These are phyloP conservation scores for Petrolisthes manimaculis DNA, from an alignment of 2,888 invertebrate genomes.

Conservation along the genomic window DNA sequence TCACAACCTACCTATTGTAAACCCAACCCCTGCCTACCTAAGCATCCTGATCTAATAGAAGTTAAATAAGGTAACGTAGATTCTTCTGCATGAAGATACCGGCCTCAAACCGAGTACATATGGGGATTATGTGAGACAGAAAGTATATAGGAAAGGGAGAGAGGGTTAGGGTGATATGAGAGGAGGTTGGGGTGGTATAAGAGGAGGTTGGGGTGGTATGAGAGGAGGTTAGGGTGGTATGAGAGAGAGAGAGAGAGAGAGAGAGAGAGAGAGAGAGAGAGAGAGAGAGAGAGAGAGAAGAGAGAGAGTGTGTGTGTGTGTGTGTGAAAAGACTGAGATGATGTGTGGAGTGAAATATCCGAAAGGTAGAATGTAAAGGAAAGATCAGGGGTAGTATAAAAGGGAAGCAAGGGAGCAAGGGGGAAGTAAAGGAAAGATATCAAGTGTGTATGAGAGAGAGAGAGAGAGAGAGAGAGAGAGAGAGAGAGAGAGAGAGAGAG, in stretches of 20 bases:
- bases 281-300: conserved; percentile 62
- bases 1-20: too few relatives aligned
- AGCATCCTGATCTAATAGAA: too few relatives aligned
- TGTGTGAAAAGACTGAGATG: conserved; percentile 67
- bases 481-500: conserved; percentile 39
- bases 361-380: conserved; percentile 5
- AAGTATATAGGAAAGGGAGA: too few relatives aligned
- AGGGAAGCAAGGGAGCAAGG: conserved; percentile 40
- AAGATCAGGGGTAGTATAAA: conserved; percentile 38
- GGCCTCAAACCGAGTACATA: too few relatives aligned
- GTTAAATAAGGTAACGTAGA: too few relatives aligned
- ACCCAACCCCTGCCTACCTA: too few relatives aligned
- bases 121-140: too few relatives aligned
- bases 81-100: too few relatives aligned
- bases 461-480: neutral
- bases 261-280: neutral
- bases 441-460: too few relatives aligned
- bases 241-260: neutral
- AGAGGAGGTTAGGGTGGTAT: neutral
- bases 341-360: conserved; percentile 37
- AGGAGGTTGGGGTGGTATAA: neutral
- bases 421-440: conserved; percentile 7
- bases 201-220: neutral
- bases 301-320: conserved; percentile 65
- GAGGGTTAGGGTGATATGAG: too few relatives aligned